phyloP scores from a whole-genome alignment of 1,140 invertebrate genomes.

The Ceratosolen solmsi region DNA sequence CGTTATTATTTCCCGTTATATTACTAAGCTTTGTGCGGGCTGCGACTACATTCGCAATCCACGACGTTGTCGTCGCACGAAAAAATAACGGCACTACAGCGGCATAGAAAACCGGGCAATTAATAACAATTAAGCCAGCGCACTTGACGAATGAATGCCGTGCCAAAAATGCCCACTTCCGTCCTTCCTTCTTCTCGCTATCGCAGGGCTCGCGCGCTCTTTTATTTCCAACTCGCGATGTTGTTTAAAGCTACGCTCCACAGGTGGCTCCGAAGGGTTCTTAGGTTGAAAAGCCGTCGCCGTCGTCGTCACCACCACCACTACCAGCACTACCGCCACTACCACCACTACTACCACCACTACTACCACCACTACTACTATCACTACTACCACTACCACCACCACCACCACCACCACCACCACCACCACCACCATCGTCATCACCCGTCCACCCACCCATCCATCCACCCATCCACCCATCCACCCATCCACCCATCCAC shows the following conservation, averaged over 20 bases:
- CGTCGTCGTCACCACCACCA: too few species aligned
- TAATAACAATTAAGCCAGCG: constrained; percentile 1
- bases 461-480: too few species aligned
- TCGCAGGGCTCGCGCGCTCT: not conserved
- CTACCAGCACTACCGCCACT: too few species aligned
- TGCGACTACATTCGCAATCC: not conserved
- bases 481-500: too few species aligned
- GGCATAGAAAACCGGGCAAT: constrained; percentile 23
- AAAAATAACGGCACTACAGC: too few species aligned
- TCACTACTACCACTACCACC: too few species aligned
- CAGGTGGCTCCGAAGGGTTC: constrained; percentile 35
- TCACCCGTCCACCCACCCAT: too few species aligned
- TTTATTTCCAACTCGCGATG: constrained; percentile 9
- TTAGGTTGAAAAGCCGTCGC: not conserved
- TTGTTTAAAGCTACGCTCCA: constrained; percentile 9
- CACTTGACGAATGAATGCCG: not conserved
- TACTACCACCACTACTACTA: too few species aligned
- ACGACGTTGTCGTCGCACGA: too few species aligned
- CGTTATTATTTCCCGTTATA: constrained; percentile 7
- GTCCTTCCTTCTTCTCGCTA: not conserved
- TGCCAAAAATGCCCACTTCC: not conserved
- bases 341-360: too few species aligned
- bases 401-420: too few species aligned
- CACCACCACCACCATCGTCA: too few species aligned
- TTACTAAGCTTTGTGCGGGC: not conserved